Conservation (phyloP, 2,113 vertebrate genomes). For the Takifugu flavidus region DNA sequence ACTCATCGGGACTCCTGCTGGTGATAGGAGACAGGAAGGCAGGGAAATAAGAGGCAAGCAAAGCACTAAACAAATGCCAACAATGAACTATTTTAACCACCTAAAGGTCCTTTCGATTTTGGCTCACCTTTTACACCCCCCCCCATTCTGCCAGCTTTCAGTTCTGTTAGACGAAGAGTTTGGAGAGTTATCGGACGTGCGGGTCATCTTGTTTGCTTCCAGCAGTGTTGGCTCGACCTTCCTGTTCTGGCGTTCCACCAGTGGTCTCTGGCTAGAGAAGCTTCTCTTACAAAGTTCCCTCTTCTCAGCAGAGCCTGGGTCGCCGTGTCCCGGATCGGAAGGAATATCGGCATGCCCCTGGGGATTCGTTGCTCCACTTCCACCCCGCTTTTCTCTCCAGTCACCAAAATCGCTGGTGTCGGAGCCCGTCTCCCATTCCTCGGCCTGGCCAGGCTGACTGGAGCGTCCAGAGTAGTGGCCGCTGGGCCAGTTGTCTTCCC, state of each 20-base stretch:
- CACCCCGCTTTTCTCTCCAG: constrained; percentile 81
- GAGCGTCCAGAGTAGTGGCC: constrained; percentile 69
- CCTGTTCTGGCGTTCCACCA: constrained; percentile 90
- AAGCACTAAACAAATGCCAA: background rate
- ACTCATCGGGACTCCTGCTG: constrained; percentile 82
- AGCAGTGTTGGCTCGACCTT: constrained; percentile 84
- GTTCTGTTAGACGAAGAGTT: constrained; percentile 75
- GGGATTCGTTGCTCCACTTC: constrained; percentile 30
- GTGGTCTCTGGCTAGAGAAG: constrained; percentile 93
- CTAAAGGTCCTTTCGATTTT: background rate
- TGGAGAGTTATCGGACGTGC: constrained; percentile 73
- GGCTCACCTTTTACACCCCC: constrained; percentile 83
- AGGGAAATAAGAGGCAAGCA: background rate
- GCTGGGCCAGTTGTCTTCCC: constrained; percentile 75
- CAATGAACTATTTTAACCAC: background rate
- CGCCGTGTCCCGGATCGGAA: constrained; percentile 73
- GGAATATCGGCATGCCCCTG: constrained; percentile 74
- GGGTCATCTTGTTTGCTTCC: constrained; percentile 77
- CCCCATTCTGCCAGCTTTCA: constrained; percentile 85
- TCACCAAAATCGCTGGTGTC: constrained; percentile 96
- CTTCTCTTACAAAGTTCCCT: constrained; percentile 94
- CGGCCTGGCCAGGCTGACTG: constrained; percentile 79
- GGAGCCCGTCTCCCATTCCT: constrained; percentile 96
- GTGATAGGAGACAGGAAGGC: constrained; percentile 5
- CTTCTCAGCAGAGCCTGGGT: constrained; percentile 81